Evolutionary conservation across 2,888 invertebrate species (phyloP).

Genomic region (Caenorhabditis macrosperma): DNA sequence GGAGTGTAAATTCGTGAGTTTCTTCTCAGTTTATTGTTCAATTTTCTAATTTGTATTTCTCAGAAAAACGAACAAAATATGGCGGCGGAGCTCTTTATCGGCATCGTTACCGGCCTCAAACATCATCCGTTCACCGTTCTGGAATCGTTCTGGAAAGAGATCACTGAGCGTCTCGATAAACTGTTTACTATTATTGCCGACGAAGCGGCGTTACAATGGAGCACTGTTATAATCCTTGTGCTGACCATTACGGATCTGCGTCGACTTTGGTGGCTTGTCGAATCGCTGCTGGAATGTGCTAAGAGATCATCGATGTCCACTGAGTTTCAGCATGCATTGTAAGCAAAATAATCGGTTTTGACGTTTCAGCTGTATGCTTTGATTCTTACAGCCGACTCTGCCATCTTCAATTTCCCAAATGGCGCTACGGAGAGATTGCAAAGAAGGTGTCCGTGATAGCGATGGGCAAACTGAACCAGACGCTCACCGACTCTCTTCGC

Average conservation of each 20-base stretch:
- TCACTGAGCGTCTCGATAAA: constrained; percentile 22
- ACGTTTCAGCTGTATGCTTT: background rate
- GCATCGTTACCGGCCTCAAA: constrained; percentile 58
- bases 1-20: constrained; percentile 34
- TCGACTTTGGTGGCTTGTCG: constrained; percentile 64
- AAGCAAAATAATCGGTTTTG: background rate
- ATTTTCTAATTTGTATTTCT: too few relatives aligned
- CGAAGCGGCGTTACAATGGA: constrained; percentile 55
- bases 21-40: too few relatives aligned
- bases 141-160: constrained; percentile 57
- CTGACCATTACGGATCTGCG: constrained; percentile 57
- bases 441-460: constrained; percentile 59
- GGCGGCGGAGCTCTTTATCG: constrained; percentile 65
- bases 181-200: constrained; percentile 49
- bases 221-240: background rate
- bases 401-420: constrained; percentile 35
- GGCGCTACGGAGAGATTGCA: constrained; percentile 59
- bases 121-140: constrained; percentile 56
- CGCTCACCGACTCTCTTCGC: constrained; percentile 54
- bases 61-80: constrained; percentile 55
- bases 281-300: constrained; percentile 54
- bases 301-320: constrained; percentile 27
- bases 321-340: constrained; percentile 29
- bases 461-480: constrained; percentile 48
- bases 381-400: constrained; percentile 59